A percentile compares a stretch with the other conserved stretches of the same genome.
phyloP scores from a whole-genome alignment of 2,113 vertebrate genomes.

The Anguilla rostrata region DNA sequence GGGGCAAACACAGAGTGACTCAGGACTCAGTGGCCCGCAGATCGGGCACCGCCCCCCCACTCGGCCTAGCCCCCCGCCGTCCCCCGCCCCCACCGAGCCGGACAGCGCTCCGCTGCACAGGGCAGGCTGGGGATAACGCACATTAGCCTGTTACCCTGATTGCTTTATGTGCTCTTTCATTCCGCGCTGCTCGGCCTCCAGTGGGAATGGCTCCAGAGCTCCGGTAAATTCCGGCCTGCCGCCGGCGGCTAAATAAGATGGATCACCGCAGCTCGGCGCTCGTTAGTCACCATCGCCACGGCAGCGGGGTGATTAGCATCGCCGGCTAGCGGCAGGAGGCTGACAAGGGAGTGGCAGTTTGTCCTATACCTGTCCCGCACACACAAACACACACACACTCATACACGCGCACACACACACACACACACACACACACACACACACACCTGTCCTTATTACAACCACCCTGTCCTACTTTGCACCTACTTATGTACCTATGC shows the following conservation, averaged over 20 bases:
- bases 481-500: neutral
- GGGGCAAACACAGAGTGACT: constrained; percentile 41
- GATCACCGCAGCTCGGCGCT: neutral
- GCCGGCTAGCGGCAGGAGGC: neutral
- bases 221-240: neutral
- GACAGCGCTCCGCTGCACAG: neutral
- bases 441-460: neutral
- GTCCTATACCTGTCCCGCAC: neutral
- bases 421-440: neutral
- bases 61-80: neutral
- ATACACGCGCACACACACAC: neutral
- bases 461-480: neutral
- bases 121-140: neutral
- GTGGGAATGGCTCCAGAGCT: neutral
- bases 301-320: neutral
- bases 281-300: neutral
- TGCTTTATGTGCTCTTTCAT: neutral
- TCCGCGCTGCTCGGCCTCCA: neutral
- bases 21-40: neutral
- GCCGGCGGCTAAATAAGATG: neutral
- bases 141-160: neutral
- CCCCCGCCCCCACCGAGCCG: neutral
- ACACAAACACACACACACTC: neutral
- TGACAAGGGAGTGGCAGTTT: neutral
- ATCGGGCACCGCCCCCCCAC: neutral